Percentiles rank a stretch among this genome's conserved stretches.
Conservation (phyloP, 2,797 vertebrate species). For the Psittacula derbiana region DNA sequence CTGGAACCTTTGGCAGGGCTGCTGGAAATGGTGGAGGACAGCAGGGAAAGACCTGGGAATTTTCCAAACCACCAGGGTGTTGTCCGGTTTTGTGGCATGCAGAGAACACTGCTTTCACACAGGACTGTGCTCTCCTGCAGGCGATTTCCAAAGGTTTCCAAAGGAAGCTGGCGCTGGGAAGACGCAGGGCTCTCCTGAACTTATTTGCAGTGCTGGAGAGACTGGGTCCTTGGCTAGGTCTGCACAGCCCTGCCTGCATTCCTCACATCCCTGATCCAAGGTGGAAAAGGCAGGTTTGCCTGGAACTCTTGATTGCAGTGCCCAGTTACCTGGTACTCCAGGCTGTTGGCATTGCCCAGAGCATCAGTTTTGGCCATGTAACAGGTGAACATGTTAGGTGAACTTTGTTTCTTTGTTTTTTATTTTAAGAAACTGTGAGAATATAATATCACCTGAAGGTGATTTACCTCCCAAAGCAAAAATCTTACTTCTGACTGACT, state of each 20-base stretch:
- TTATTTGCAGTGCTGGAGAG: not conserved
- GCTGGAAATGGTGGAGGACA: not conserved
- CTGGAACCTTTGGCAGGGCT: not conserved
- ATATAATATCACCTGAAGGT: not conserved
- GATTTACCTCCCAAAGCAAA: not conserved
- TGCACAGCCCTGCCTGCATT: not conserved
- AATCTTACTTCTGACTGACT: not conserved
- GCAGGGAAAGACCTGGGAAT: not conserved
- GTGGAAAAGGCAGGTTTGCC: not conserved
- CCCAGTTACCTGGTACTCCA: not conserved
- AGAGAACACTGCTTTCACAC: not conserved
- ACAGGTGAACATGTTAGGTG: not conserved
- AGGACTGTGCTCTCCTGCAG: not conserved
- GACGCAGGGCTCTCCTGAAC: not conserved
- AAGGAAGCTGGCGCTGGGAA: conserved; percentile 32
- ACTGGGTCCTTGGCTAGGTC: not conserved
- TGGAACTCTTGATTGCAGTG: rapidly evolving
- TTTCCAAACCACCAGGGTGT: not conserved
- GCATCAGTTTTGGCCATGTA: not conserved
- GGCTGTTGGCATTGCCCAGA: not conserved
- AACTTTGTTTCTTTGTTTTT: not conserved
- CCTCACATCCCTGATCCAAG: not conserved
- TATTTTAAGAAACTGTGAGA: not conserved
- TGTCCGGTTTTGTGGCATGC: not conserved
- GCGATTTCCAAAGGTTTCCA: not conserved